Conservation (phyloP, 1,140 invertebrate genomes). For the Bicyclus anynana region DNA sequence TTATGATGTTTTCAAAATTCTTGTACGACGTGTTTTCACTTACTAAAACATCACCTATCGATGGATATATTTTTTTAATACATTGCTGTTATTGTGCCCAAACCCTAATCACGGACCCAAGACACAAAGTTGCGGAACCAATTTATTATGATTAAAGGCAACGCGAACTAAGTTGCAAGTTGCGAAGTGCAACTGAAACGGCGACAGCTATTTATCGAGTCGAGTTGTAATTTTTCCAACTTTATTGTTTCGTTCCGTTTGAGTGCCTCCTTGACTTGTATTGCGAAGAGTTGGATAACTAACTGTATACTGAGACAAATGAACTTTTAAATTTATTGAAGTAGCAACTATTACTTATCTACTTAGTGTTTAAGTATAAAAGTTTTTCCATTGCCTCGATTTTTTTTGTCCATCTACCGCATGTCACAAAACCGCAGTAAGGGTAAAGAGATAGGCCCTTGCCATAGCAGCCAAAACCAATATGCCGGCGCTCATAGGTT, state of each 20-base stretch:
- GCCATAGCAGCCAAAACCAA: no score
- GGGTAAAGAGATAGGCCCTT: no score
- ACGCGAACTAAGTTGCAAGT: constrained; percentile 21
- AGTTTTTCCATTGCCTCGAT: no score
- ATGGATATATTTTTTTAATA: no score
- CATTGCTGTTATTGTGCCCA: no score
- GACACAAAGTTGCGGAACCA: constrained; percentile 17
- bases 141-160: constrained; percentile 2
- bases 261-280: constrained; percentile 5
- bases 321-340: background rate
- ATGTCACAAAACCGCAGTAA: no score
- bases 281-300: background rate
- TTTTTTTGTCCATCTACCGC: no score
- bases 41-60: no score
- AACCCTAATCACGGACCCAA: constrained; percentile 13
- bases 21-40: no score
- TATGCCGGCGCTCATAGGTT: no score
- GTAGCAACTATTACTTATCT: background rate
- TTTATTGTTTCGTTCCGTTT: constrained; percentile 14
- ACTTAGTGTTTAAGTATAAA: no score
- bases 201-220: constrained; percentile 30
- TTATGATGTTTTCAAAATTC: no score
- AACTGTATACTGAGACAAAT: background rate
- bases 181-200: constrained; percentile 12
- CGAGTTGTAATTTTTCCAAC: constrained; percentile 14